Base-by-base conservation (phyloP, 2,888 invertebrate genomes). In the Aphodius sticticus region DNA sequence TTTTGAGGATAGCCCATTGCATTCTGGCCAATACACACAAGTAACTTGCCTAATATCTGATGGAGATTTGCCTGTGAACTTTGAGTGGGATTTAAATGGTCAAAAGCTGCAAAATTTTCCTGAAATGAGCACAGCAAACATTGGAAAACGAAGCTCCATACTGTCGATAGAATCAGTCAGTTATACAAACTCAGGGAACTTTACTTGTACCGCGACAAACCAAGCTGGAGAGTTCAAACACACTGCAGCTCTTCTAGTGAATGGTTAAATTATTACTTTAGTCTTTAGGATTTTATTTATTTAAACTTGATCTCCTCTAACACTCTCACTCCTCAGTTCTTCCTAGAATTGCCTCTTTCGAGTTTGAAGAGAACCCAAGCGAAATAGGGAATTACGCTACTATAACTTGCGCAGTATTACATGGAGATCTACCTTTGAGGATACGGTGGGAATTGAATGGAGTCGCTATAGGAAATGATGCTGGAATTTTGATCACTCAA, bases 21-120 rank as follows among this genome's bases (percentile, higher is more conserved):
- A 94, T 87, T 93, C 94, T 80, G 95, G 94, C 80, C 94, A 95
- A 85, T 91, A 91, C 90, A 80, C 78, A 16, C 81, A 92, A 84
- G 90, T 93, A 78, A 89, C 91, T 0, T 91, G 91, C 86, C 89
- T 91, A 83, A 91, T 91, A 77, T 91, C 92, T 69, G 92, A 93
- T 85, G 94, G 95, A 81, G 95, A 95, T 88, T 89, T 92, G 82
- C 95, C 95, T 78, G 90, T 95, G 85, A 92, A 92, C 84, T 93
- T 95, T 83, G 90, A 91, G 77, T 95, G 95, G 95, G 92, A 92
- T 80, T 93, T 94, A 89, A 93, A 94, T 90, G 92, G 93, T 81
- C 91, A 91, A 86, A 90, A 91, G 81, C 89, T 92, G 86, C 90
- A 91, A 84, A 88, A 89, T 79, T 91, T 90, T 83, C 89, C 90